Evolutionary conservation across 2,113 vertebrate genomes (phyloP).

Genomic region (Microtus pennsylvanicus): DNA sequence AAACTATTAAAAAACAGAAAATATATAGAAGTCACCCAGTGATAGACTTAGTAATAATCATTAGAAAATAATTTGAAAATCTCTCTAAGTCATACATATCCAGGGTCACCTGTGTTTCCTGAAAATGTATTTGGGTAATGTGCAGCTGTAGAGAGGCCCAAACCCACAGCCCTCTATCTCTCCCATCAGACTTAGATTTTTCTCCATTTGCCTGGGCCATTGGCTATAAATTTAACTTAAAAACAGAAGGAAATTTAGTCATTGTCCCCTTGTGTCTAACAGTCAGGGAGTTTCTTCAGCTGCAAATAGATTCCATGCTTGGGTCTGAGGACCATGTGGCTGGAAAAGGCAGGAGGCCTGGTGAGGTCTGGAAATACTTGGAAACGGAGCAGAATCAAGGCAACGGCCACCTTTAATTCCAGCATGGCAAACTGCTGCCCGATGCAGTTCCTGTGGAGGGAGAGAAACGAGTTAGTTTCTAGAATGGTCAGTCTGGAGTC

Average conservation of each 20-base stretch:
- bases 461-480: neutral
- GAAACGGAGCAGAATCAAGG: constrained; percentile 89
- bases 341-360: constrained; percentile 55
- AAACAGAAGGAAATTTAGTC: neutral
- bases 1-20: constrained; percentile 22
- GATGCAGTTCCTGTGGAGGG: constrained; percentile 92
- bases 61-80: neutral
- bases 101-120: neutral
- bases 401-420: constrained; percentile 91
- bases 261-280: neutral
- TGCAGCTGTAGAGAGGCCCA: neutral
- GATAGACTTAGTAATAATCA: neutral
- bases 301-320: constrained; percentile 89
- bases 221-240: neutral
- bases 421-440: constrained; percentile 95
- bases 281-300: constrained; percentile 81
- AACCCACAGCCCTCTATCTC: neutral
- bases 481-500: neutral
- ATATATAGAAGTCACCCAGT: neutral
- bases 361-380: constrained; percentile 81
- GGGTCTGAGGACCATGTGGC: constrained; percentile 87
- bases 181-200: neutral
- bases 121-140: neutral
- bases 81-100: neutral
- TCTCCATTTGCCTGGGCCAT: neutral